Evolutionary conservation across 2,113 vertebrate species (phyloP).

Genomic region (Pseudorasbora parva): DNA sequence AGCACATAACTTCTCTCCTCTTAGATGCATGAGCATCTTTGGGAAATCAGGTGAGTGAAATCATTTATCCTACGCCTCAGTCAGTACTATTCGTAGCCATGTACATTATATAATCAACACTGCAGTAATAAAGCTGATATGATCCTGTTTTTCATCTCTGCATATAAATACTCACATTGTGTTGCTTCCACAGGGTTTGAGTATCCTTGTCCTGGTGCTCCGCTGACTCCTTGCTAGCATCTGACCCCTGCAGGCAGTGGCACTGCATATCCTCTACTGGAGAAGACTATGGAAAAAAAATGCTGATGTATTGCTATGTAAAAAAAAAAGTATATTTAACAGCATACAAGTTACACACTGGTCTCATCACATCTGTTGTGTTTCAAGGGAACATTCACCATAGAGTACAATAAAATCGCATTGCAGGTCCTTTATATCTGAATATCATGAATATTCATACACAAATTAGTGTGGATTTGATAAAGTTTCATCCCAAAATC

Average conservation of each 20-base stretch:
- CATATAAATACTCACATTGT: conserved; percentile 52
- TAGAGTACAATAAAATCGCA: not conserved
- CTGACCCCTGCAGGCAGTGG: conserved; percentile 58
- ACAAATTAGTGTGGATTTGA: no score
- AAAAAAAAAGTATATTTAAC: not conserved
- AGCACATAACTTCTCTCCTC: no score
- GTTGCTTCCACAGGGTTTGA: conserved; percentile 67
- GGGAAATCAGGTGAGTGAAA: not conserved
- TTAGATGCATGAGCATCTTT: not conserved
- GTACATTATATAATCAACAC: not conserved
- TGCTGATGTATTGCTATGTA: not conserved
- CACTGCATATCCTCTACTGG: conserved; percentile 32
- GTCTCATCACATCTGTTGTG: not conserved
- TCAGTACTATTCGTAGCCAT: not conserved
- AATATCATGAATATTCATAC: no score
- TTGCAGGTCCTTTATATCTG: no score
- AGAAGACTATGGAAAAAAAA: conserved; percentile 20
- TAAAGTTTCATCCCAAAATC: not conserved
- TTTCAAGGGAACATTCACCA: not conserved
- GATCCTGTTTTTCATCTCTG: not conserved
- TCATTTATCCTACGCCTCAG: not conserved
- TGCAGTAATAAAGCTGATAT: not conserved
- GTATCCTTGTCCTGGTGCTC: conserved; percentile 55
- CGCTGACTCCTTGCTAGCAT: conserved; percentile 18
- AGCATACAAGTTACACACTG: not conserved